Evolutionary conservation across 2,888 invertebrate genomes (phyloP), one percentile per base, ranked within the genome.

Genomic region (Hymenopus coronatus): DNA sequence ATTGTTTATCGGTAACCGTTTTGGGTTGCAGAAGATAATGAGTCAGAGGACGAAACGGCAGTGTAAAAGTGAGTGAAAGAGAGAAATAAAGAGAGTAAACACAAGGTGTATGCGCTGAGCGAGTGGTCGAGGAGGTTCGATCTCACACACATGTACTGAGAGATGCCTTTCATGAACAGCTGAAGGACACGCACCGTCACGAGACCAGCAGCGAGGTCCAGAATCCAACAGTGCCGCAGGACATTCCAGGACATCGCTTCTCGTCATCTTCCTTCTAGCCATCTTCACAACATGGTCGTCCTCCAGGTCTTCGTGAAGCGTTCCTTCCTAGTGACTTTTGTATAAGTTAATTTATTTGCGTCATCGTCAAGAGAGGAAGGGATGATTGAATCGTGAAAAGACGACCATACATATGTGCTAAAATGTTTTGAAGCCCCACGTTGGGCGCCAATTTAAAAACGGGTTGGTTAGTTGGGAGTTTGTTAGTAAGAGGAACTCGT

Each of bases 1-100:
- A 15, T 54, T 54, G 15, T 70, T 70, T 70, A 70, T 70, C 54
- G 20, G 54, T 70, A 70, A 70, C 82, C 82, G 27, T 87, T 82
- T 87, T 87, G 87, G 87, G 54, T 87, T 87, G 40, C 87, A 87
- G 87, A 82, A 82, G 82, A 28, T 82, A 87, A 46, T 33, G 82
- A 82, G 12, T 87, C 87, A 82, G 20, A 30, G 87, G 87, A 87
- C 9, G 82, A 82, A 28, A 33, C 87, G 82, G 87, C 54, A 70
- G 54, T 70, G 54, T 70, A 70, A 70, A 70, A 70, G 54, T 70
- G 20, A 70, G 54, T 70, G 54, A 70, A 70, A 70, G 54, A 70
- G 54, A 70, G 54, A 70, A 70, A 70, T 70, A 70, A 70, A 70
- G 25, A 25, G 25, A 70, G 54, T 15, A 20, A 40, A 40, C 40